phyloP scores from a whole-genome alignment of 2,888 invertebrate genomes.

The Leistus spinibarbis region DNA sequence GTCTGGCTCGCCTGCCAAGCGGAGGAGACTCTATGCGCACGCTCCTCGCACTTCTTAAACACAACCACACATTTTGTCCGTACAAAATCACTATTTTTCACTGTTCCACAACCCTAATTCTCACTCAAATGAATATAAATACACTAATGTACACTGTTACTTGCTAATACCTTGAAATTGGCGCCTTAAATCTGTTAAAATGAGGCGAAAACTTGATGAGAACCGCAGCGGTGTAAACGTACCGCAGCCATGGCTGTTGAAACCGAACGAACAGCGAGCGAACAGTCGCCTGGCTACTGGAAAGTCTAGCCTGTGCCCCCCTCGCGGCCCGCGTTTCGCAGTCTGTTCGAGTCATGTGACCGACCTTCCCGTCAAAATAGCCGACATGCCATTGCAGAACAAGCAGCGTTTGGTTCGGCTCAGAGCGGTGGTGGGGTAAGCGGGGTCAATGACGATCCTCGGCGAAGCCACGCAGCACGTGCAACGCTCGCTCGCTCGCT shows the following conservation, averaged over 20 bases:
- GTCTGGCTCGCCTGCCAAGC: conserved; percentile 56
- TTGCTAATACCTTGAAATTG: neutral
- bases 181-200: neutral
- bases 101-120: neutral
- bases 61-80: conserved; percentile 55
- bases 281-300: conserved; percentile 61
- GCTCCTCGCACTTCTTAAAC: conserved; percentile 58
- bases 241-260: conserved; percentile 4
- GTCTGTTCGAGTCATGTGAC: conserved; percentile 68
- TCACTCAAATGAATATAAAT: neutral
- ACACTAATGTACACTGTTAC: neutral
- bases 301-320: conserved; percentile 65
- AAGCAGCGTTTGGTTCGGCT: neutral
- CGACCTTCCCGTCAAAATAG: conserved; percentile 86
- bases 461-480: conserved; percentile 10
- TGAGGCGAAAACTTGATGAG: conserved; percentile 17
- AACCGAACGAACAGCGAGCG: neutral
- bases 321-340: conserved; percentile 45
- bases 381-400: conserved; percentile 52
- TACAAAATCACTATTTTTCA: neutral
- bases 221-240: conserved; percentile 1
- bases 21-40: conserved; percentile 53
- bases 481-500: neutral
- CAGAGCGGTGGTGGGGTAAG: conserved; percentile 19
- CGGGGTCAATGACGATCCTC: conserved; percentile 34